phyloP scores from a whole-genome alignment of 2,888 invertebrate genomes.

The Tillus elongatus region DNA sequence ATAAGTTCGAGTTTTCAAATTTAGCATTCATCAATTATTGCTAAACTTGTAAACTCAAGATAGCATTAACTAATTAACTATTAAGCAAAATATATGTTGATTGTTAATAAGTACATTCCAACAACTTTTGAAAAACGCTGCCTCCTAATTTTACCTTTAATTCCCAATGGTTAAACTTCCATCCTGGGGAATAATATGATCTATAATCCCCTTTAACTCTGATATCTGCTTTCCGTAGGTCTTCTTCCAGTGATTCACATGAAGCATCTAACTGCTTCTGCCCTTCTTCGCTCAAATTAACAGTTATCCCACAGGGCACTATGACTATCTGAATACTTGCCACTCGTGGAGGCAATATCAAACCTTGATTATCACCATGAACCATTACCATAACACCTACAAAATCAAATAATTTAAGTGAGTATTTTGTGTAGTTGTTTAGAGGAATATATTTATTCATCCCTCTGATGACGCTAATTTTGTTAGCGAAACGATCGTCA shows the following conservation, averaged over 20 bases:
- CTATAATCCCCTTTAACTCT: conserved; percentile 79
- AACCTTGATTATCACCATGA: conserved; percentile 92
- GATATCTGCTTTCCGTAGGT: conserved; percentile 54
- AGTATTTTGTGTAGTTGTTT: too few relatives aligned
- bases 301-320: conserved; percentile 94
- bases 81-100: too few relatives aligned
- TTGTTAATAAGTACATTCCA: too few relatives aligned
- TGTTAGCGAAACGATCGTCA: too few relatives aligned
- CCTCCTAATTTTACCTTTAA: conserved; percentile 54
- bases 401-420: background rate
- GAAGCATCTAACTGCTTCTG: conserved; percentile 55
- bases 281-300: conserved; percentile 63
- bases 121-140: too few relatives aligned
- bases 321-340: conserved; percentile 82
- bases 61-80: too few relatives aligned
- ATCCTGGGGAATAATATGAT: conserved; percentile 95
- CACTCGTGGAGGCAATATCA: conserved; percentile 90
- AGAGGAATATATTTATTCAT: too few relatives aligned
- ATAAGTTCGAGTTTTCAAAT: too few relatives aligned
- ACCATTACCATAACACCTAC: conserved; percentile 79
- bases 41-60: too few relatives aligned
- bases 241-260: conserved; percentile 61
- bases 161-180: conserved; percentile 99
- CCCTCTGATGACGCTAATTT: too few relatives aligned
- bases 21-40: too few relatives aligned